Percentiles rank a stretch among this genome's conserved stretches.
phyloP scores from a whole-genome alignment of 2,113 vertebrate genomes.

The Vulpes vulpes region DNA sequence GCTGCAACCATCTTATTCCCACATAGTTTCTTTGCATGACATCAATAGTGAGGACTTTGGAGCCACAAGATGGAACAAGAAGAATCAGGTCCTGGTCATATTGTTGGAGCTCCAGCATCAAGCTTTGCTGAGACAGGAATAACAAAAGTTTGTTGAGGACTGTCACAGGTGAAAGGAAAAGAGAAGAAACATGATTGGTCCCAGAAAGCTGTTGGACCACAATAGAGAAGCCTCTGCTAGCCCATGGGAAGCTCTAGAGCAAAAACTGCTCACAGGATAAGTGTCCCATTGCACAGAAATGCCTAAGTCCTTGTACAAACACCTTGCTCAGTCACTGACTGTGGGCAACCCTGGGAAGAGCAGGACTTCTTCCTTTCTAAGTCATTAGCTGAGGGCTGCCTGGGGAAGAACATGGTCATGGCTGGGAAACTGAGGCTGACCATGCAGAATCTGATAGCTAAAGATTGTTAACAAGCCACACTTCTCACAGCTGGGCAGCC shows the following conservation, averaged over 20 bases:
- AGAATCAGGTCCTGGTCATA: not conserved
- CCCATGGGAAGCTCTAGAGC: not conserved
- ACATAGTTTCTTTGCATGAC: not conserved
- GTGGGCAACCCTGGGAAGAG: not conserved
- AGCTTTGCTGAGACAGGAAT: not conserved
- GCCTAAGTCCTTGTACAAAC: not conserved
- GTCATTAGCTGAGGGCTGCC: not conserved
- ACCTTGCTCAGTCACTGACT: not conserved
- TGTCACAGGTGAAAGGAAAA: not conserved
- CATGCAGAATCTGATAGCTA: not conserved
- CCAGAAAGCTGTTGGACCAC: not conserved
- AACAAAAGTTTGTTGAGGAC: not conserved
- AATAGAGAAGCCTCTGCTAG: not conserved
- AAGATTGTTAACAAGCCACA: not conserved
- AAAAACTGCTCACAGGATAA: not conserved
- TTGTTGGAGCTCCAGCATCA: not conserved
- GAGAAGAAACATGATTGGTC: not conserved
- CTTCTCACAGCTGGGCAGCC: not conserved
- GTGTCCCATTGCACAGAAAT: not conserved
- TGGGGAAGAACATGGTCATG: not conserved
- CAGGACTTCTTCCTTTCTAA: not conserved
- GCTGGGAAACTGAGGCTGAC: not conserved
- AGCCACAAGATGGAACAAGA: not conserved
- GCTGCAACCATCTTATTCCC: not conserved
- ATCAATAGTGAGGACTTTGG: not conserved